These are phyloP conservation scores for Lordiphosa clarofinis DNA, from an alignment of 1,140 invertebrate species.

Conservation along the genomic window DNA sequence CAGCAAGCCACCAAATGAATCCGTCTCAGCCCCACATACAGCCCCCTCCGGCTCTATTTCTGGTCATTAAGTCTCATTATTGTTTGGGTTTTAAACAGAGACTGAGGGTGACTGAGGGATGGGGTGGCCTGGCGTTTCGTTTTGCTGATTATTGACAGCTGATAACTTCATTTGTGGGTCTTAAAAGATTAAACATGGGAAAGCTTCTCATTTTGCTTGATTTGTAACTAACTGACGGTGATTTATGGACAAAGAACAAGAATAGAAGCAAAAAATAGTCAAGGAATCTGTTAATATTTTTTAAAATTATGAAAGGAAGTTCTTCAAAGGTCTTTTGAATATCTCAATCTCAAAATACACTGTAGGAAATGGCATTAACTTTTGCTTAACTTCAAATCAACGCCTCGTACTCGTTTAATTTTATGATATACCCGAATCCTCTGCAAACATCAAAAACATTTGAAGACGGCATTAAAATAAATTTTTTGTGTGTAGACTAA, in stretches of 20 bases:
- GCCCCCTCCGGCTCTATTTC: slow-evolving; percentile 21
- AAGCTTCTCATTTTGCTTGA: slow-evolving; percentile 1
- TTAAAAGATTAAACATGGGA: background rate
- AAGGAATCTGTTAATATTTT: no score
- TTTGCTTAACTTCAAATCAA: slow-evolving; percentile 60
- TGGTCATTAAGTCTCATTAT: slow-evolving; percentile 64
- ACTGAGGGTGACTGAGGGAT: background rate
- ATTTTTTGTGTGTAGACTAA: slow-evolving; percentile 76
- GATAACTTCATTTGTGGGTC: slow-evolving; percentile 41
- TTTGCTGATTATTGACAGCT: slow-evolving; percentile 45
- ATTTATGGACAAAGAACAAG: no score
- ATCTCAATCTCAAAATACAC: no score
- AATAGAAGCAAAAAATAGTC: no score
- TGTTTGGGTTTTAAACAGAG: slow-evolving; percentile 27
- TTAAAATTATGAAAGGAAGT: background rate
- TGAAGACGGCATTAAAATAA: slow-evolving; percentile 58
- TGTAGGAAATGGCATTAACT: background rate
- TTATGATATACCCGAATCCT: slow-evolving; percentile 44
- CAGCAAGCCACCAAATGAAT: slow-evolving; percentile 51
- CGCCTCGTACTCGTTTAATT: slow-evolving; percentile 70
- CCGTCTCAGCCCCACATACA: slow-evolving; percentile 11
- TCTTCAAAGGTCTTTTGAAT: no score
- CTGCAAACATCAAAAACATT: slow-evolving; percentile 69
- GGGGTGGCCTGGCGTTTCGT: slow-evolving; percentile 11
- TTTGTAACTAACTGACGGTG: no score